These are phyloP conservation scores for Lytechinus variegatus DNA, from an alignment of 35 echinoderm and acorn worm genomes.

Conservation along the genomic window DNA sequence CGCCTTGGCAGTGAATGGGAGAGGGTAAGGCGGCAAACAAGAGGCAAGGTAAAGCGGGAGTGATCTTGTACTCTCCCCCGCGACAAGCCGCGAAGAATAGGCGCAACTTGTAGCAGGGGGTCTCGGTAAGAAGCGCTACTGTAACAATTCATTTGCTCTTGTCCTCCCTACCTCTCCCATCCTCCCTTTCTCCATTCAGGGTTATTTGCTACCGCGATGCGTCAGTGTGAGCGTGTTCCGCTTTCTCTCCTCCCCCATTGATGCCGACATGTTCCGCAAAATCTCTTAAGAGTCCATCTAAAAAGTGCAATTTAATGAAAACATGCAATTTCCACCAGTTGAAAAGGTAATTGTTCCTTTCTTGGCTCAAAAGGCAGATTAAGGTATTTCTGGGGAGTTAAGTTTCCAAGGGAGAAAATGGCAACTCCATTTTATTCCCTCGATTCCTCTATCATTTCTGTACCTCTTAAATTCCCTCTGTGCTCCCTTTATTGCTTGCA, in stretches of 20 bases:
- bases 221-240: constrained; percentile 19
- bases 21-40: constrained; percentile 20
- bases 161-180: neutral
- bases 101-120: neutral
- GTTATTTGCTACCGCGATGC: neutral
- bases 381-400: neutral
- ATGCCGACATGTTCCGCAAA: constrained; percentile 10
- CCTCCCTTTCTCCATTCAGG: neutral
- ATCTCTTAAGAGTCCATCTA: constrained; percentile 1
- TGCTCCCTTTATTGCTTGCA: neutral
- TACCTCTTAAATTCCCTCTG: neutral
- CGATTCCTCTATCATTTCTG: neutral
- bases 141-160: neutral
- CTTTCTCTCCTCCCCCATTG: neutral
- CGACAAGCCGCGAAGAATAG: neutral
- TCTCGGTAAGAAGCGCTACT: neutral
- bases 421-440: neutral
- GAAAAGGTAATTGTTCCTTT: constrained; percentile 38
- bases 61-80: constrained; percentile 2
- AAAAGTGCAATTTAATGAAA: constrained; percentile 46
- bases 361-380: constrained; percentile 1
- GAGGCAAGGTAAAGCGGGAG: neutral
- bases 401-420: neutral
- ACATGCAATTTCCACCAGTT: neutral
- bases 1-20: constrained; percentile 27